Evolutionary conservation across 2,113 vertebrate species (phyloP), one percentile per base, ranked within the genome.

Genomic region (Tachycineta bicolor): DNA sequence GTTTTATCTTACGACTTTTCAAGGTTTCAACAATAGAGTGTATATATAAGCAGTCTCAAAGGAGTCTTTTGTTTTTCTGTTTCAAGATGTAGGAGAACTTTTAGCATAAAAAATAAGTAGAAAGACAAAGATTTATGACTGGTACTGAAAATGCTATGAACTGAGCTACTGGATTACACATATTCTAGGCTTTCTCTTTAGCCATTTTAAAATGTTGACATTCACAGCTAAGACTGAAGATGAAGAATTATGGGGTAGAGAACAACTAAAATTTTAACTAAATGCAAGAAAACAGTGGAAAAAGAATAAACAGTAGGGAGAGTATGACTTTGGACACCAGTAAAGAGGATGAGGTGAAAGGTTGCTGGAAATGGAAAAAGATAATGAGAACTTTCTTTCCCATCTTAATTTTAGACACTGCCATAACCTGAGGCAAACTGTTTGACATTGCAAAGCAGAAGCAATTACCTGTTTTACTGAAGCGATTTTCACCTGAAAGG

Each of bases 381-480:
- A 60, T 85, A 89, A 78, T 70, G 63, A 78, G 52, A 55, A 70
- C n/a, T 46, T 93, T 92, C 85, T 97, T 97, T 96, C 77, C 77
- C 49, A 29, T 97, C 95, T 97, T 97, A 89, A 97, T 96, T 97
- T 96, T 94, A 92, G 63, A 96, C 83, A 91, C 50, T 92, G 53
- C 90, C 28, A 41, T 94, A 97, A 97, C 97, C 95, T 83, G 71
- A 96, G 94, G 92, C 95, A 95, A 97, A 94, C 75, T 91, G 37
- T 93, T 94, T 89, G 94, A 74, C 91, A 85, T 62, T 96, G 95
- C 94, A 93, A 96, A 97, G 91, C 93, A 97, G 90, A 97, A 87
- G 81, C 96, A 97, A 97, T 98, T 97, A 97, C 79, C 86, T 89
- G 75, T 97, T 97, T 94, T 90, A 82, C 78, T 49, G 68, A 93